phyloP scores from a whole-genome alignment of 2,888 invertebrate genomes.

The Mesorhabditis spiculigera region DNA sequence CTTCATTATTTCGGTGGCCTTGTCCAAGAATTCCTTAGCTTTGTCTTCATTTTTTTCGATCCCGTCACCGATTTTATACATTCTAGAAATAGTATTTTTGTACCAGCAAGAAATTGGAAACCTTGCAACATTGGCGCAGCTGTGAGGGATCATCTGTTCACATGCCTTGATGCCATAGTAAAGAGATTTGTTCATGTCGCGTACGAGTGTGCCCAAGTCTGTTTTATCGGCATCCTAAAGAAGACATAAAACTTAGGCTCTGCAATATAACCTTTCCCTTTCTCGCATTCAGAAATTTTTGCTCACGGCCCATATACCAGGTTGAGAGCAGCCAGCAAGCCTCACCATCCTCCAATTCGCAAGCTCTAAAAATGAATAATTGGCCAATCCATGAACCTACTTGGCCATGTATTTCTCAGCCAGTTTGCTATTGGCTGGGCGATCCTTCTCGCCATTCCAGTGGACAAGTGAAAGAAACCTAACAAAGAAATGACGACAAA shows the following conservation, averaged over 20 bases:
- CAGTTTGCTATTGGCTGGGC: conserved; percentile 36
- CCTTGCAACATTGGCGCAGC: conserved; percentile 80
- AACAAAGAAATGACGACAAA: conserved; percentile 5
- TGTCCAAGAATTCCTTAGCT: conserved; percentile 43
- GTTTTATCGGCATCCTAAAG: conserved; percentile 34
- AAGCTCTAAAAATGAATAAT: conserved; percentile 25
- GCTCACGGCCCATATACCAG: conserved; percentile 52
- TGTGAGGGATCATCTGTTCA: conserved; percentile 77
- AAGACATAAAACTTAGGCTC: background rate
- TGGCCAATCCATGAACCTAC: conserved; percentile 19
- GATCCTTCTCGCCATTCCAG: conserved; percentile 49
- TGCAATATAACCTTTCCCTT: conserved; percentile 17
- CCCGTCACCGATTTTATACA: conserved; percentile 54
- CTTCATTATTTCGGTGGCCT: conserved; percentile 41
- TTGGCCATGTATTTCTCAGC: conserved; percentile 51
- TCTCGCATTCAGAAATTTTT: conserved; percentile 37
- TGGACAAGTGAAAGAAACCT: conserved; percentile 44
- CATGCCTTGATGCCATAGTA: conserved; percentile 76
- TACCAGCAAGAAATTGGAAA: conserved; percentile 8
- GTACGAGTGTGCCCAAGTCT: conserved; percentile 33
- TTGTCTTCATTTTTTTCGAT: conserved; percentile 44
- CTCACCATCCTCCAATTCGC: conserved; percentile 49
- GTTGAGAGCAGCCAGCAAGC: conserved; percentile 53
- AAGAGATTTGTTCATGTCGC: conserved; percentile 71
- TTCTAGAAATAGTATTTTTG: conserved; percentile 60